Percentiles rank a stretch among this genome's conserved stretches.
phyloP scores from a whole-genome alignment of 1,140 invertebrate genomes.

The Dinoponera quadriceps region DNA sequence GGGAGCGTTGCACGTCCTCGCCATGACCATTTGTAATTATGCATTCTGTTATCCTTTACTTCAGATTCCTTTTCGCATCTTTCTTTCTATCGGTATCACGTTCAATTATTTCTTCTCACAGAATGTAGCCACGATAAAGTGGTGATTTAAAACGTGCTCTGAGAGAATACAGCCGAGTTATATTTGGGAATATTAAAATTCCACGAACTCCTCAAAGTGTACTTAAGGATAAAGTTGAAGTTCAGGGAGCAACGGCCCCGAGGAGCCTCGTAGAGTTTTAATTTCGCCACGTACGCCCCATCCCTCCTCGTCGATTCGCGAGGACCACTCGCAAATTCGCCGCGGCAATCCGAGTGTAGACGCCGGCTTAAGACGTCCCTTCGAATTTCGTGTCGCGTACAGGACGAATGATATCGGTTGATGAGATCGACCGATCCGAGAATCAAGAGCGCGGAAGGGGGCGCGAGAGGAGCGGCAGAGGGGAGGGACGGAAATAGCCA shows the following conservation, averaged over 20 bases:
- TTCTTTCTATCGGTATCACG: not conserved
- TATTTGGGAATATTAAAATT: too few species aligned
- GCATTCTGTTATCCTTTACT: not conserved
- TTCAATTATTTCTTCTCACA: not conserved
- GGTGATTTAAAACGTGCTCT: not conserved
- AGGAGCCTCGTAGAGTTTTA: too few species aligned
- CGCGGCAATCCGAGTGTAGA: conserved; percentile 20
- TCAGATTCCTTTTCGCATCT: not conserved
- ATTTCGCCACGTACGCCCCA: too few species aligned
- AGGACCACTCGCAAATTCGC: conserved; percentile 12
- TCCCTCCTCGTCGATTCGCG: too few species aligned
- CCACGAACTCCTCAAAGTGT: too few species aligned
- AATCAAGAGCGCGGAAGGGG: conserved; percentile 60
- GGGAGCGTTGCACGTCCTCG: not conserved
- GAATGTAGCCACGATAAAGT: not conserved
- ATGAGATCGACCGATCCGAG: conserved; percentile 60
- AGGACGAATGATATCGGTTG: conserved; percentile 62
- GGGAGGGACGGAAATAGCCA: conserved; percentile 39
- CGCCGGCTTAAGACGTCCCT: conserved; percentile 20
- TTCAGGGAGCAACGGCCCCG: too few species aligned
- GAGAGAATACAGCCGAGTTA: too few species aligned
- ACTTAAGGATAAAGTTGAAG: too few species aligned
- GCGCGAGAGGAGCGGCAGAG: conserved; percentile 30
- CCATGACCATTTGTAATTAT: not conserved
- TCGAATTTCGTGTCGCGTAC: conserved; percentile 78